Conservation (phyloP, 2,113 vertebrate genomes). For the Marmota flaviventris region DNA sequence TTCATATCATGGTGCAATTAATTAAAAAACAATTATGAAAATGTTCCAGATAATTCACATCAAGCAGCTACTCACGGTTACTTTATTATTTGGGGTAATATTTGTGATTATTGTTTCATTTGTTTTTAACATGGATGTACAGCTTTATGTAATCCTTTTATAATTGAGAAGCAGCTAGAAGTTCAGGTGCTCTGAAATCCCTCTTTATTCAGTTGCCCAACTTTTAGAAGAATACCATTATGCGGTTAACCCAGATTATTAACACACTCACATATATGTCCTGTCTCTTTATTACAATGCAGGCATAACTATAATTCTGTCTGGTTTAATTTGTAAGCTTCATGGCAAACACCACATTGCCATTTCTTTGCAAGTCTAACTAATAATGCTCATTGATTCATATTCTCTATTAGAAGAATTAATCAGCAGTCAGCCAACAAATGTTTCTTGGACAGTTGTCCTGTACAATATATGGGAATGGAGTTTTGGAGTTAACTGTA, state of each 20-base stretch:
- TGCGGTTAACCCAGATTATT: slow-evolving; percentile 59
- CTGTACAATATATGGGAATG: not conserved
- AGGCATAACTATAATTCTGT: not conserved
- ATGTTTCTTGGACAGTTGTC: not conserved
- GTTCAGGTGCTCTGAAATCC: slow-evolving; percentile 63
- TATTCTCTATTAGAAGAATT: not conserved
- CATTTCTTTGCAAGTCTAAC: not conserved
- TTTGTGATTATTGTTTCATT: slow-evolving; percentile 72
- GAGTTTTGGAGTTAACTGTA: not conserved
- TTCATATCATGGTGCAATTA: slow-evolving; percentile 61
- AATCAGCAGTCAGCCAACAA: not conserved
- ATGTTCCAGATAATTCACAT: slow-evolving; percentile 71
- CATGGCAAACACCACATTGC: not conserved
- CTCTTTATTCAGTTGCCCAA: slow-evolving; percentile 67
- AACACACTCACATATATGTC: not conserved
- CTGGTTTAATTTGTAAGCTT: slow-evolving; percentile 11
- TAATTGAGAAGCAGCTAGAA: slow-evolving; percentile 73
- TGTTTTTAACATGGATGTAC: slow-evolving; percentile 71
- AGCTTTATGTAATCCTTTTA: slow-evolving; percentile 67
- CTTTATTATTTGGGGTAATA: slow-evolving; percentile 75
- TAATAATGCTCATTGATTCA: not conserved
- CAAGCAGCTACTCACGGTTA: slow-evolving; percentile 67
- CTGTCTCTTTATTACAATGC: slow-evolving; percentile 14
- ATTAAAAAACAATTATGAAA: slow-evolving; percentile 77
- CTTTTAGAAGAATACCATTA: slow-evolving; percentile 59